phyloP scores from a whole-genome alignment of 2,113 vertebrate species.

The Labeo rohita region DNA sequence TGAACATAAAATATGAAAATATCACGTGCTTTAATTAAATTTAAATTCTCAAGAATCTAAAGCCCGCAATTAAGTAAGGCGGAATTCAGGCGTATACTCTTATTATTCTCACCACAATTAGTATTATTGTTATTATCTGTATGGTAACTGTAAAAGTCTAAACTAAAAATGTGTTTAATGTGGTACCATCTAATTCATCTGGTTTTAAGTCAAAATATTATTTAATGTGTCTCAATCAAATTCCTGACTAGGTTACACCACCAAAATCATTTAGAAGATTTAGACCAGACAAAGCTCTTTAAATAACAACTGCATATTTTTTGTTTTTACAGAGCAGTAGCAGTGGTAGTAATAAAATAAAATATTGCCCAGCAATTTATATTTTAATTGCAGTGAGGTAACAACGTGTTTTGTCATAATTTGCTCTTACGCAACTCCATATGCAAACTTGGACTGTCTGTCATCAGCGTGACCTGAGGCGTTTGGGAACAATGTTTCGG shows the following conservation, averaged over 20 bases:
- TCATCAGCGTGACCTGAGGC: constrained; percentile 61
- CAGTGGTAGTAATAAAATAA: neutral
- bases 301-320: neutral
- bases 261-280: neutral
- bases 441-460: constrained; percentile 46
- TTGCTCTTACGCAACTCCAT: constrained; percentile 11
- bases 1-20: neutral
- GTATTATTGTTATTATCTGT: neutral
- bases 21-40: neutral
- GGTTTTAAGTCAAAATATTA: neutral
- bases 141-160: neutral
- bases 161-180: neutral
- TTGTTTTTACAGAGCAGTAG: neutral
- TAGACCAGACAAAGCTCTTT: neutral
- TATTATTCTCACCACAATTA: neutral
- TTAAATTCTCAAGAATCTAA: neutral
- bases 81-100: neutral
- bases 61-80: neutral
- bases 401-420: neutral
- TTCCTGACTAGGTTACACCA: neutral
- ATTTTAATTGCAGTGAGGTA: constrained; percentile 11
- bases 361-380: neutral
- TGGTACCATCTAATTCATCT: neutral
- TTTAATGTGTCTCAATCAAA: neutral
- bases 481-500: constrained; percentile 35